Conservation (phyloP, 1,140 invertebrate genomes). For the fruit fly (Drosophila melanogaster) region Release_6_plus_ISO1_MT NC_004354.4:18286001-18286500, state of each 20-base stretch:
- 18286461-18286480: constrained; percentile 53
- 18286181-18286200: neutral
- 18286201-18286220: constrained; percentile 59
- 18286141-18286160: constrained; percentile 7
- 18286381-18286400: constrained; percentile 66
- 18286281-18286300: constrained; percentile 17
- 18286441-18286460: constrained; percentile 55
- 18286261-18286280: constrained; percentile 43
- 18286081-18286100: too few relatives aligned
- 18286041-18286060: too few relatives aligned
- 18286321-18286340: constrained; percentile 62
- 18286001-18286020: too few relatives aligned
- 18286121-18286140: too few relatives aligned
- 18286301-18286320: constrained; percentile 16
- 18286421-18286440: constrained; percentile 47
- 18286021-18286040: too few relatives aligned
- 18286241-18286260: constrained; percentile 77
- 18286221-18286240: constrained; percentile 66
- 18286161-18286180: neutral
- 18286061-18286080: too few relatives aligned
- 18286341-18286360: constrained; percentile 37
- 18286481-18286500: constrained; percentile 82
- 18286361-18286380: constrained; percentile 19
- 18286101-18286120: too few relatives aligned
- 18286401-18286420: constrained; percentile 82